Conservation (phyloP, 35 echinoderm and acorn worm species). For the Chiridota heheva region DNA sequence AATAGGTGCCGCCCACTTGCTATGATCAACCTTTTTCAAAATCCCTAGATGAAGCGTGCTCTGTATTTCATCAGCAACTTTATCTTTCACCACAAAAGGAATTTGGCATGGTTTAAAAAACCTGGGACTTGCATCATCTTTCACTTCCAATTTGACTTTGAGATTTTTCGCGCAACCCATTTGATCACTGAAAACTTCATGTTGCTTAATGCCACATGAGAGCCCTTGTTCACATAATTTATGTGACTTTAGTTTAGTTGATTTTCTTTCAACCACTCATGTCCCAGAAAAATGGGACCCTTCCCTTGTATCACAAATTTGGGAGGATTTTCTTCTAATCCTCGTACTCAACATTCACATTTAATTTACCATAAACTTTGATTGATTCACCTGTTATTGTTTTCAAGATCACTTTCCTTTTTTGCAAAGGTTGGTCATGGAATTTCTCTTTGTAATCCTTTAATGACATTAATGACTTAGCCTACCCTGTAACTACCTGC, state of each 20-base stretch:
- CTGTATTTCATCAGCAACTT: slow-evolving; percentile 44
- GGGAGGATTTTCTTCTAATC: neutral
- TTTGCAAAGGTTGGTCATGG: no score
- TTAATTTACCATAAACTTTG: neutral
- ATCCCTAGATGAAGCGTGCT: slow-evolving; percentile 18
- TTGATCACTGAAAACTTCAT: no score
- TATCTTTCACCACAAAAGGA: slow-evolving; percentile 23
- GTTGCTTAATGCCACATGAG: no score
- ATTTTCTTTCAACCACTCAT: neutral
- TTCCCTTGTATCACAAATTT: slow-evolving; percentile 1
- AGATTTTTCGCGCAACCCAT: no score
- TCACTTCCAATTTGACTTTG: no score
- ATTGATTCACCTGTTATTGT: neutral
- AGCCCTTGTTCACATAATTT: slow-evolving; percentile 10
- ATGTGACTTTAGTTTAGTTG: neutral
- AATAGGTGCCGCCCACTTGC: slow-evolving; percentile 60
- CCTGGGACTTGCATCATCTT: neutral
- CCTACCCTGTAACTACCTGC: no score
- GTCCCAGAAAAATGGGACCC: neutral
- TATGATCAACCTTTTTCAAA: slow-evolving; percentile 28
- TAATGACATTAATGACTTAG: no score
- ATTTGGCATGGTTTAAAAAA: slow-evolving; percentile 23
- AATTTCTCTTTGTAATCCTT: no score
- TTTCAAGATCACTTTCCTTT: no score
- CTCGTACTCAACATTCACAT: slow-evolving; percentile 2